Evolutionary conservation across 2,797 vertebrate genomes (phyloP).

Genomic region (Apogon hyalosoma): DNA sequence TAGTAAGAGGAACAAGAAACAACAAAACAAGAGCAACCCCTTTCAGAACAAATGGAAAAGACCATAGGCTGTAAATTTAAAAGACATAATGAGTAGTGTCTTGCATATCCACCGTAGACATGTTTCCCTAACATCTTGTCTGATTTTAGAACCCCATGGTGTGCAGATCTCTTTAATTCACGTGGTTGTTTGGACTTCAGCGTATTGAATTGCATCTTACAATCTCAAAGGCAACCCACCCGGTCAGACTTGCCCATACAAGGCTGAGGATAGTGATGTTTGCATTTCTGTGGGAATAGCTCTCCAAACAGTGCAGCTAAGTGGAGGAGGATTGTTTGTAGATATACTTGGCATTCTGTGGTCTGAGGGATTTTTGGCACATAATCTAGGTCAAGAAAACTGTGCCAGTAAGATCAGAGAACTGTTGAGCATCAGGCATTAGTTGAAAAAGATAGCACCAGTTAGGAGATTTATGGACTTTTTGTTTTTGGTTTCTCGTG

Average conservation of each 20-base stretch:
- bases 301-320: conserved; percentile 72
- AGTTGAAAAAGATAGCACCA: conserved; percentile 35
- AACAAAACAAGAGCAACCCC: conserved; percentile 21
- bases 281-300: conserved; percentile 73
- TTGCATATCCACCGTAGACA: conserved; percentile 40
- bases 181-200: conserved; percentile 64
- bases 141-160: conserved; percentile 51
- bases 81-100: conserved; percentile 53
- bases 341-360: conserved; percentile 71
- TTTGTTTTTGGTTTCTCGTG: neutral
- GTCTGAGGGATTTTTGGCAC: conserved; percentile 70
- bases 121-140: conserved; percentile 56
- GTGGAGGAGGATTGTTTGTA: conserved; percentile 68
- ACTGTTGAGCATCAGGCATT: conserved; percentile 36
- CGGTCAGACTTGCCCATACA: conserved; percentile 45
- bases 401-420: conserved; percentile 56
- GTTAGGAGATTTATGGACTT: conserved; percentile 25
- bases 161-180: conserved; percentile 57
- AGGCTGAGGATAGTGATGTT: conserved; percentile 67
- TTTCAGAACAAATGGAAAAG: conserved; percentile 40
- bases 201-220: conserved; percentile 16
- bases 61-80: conserved; percentile 39
- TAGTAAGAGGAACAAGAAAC: conserved; percentile 4
- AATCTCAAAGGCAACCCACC: conserved; percentile 32
- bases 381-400: conserved; percentile 71